These are phyloP conservation scores for Hestina assimilis DNA, from an alignment of 1,140 invertebrate genomes.

Conservation along the genomic window DNA sequence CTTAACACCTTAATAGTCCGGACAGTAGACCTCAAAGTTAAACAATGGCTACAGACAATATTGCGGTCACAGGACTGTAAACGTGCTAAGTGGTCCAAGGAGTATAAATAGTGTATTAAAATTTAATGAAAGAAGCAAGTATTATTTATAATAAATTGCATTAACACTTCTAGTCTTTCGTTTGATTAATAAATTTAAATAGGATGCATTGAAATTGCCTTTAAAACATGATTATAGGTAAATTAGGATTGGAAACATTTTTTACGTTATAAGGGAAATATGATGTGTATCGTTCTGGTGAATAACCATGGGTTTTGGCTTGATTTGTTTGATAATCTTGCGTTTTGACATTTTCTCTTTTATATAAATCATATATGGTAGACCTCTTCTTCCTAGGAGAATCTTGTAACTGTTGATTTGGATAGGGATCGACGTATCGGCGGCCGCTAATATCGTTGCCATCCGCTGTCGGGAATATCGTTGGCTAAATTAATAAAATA, in stretches of 20 bases:
- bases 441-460: constrained; percentile 68
- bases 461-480: constrained; percentile 74
- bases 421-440: constrained; percentile 67
- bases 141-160: constrained; percentile 3
- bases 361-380: constrained; percentile 47
- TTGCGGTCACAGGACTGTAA: too few relatives aligned
- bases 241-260: constrained; percentile 34
- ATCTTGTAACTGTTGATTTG: constrained; percentile 64
- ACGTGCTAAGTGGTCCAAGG: too few relatives aligned
- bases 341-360: constrained; percentile 31
- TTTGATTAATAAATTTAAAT: background rate
- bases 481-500: constrained; percentile 70
- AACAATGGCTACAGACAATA: too few relatives aligned
- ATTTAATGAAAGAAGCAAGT: too few relatives aligned
- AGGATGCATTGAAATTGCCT: too few relatives aligned
- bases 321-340: constrained; percentile 38
- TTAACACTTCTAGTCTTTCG: constrained; percentile 4
- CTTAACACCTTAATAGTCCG: too few relatives aligned
- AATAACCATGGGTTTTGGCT: constrained; percentile 58
- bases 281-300: constrained; percentile 65
- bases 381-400: constrained; percentile 65
- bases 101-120: too few relatives aligned
- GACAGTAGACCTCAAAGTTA: too few relatives aligned
- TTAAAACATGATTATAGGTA: constrained; percentile 44
- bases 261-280: constrained; percentile 56